A percentile compares a stretch with the other conserved stretches of the same genome.
These are phyloP conservation scores for Drosophila truncata DNA, from an alignment of 1,140 invertebrate species.

Conservation along the genomic window DNA sequence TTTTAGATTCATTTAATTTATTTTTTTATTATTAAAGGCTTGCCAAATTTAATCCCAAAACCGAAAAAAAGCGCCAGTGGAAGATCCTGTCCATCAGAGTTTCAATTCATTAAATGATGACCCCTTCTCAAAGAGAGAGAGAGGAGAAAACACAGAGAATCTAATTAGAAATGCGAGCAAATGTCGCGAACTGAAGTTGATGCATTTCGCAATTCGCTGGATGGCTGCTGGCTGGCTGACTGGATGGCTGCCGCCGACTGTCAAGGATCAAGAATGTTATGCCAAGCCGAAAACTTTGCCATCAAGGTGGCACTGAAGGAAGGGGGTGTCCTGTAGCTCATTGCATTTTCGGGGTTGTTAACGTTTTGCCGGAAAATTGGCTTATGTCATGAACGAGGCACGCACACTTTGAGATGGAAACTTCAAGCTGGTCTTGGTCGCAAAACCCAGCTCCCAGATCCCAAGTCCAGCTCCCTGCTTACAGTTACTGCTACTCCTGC, in stretches of 20 bases:
- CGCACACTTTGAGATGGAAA: conserved; percentile 27
- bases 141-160: conserved; percentile 4
- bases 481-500: background rate
- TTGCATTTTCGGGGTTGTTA: conserved; percentile 51
- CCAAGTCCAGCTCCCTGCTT: background rate
- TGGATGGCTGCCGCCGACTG: conserved; percentile 12
- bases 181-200: conserved; percentile 53
- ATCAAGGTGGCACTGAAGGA: conserved; percentile 20
- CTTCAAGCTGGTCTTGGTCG: background rate
- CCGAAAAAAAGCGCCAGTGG: background rate
- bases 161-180: conserved; percentile 63
- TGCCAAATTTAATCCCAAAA: background rate
- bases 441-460: background rate
- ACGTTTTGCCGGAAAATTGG: conserved; percentile 58
- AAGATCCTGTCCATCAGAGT: conserved; percentile 1
- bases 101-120: conserved; percentile 40
- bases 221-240: too few species aligned
- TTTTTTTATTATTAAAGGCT: background rate
- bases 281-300: conserved; percentile 33
- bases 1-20: too few species aligned
- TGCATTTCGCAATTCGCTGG: conserved; percentile 33
- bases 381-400: conserved; percentile 40
- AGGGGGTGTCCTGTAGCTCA: conserved; percentile 12
- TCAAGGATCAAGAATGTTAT: conserved; percentile 26
- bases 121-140: background rate